These are phyloP conservation scores for Cheumatopsyche charites DNA, from an alignment of 1,140 invertebrate genomes.

Conservation along the genomic window DNA sequence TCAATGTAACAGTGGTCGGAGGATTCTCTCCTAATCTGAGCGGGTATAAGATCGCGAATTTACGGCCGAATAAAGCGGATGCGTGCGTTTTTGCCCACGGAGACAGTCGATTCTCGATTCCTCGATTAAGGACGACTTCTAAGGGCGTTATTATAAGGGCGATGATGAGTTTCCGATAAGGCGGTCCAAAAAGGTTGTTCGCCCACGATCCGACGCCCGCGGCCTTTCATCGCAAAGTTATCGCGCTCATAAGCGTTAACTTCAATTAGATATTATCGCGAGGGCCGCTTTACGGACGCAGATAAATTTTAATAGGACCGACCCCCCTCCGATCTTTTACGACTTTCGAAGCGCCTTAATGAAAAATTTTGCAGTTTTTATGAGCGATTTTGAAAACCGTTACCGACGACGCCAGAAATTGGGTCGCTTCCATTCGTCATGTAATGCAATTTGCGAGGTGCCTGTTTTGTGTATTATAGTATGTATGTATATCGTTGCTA, in stretches of 20 bases:
- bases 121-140: no score
- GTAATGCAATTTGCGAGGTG: slow-evolving; percentile 1
- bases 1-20: slow-evolving; percentile 17
- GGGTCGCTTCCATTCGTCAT: slow-evolving; percentile 14
- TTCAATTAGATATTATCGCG: slow-evolving; percentile 49
- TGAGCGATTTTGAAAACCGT: slow-evolving; percentile 36
- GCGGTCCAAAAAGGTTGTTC: slow-evolving; percentile 20
- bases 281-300: slow-evolving; percentile 38
- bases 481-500: no score
- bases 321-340: slow-evolving; percentile 39
- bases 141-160: slow-evolving; percentile 5
- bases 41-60: background rate
- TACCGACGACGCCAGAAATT: slow-evolving; percentile 17
- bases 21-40: slow-evolving; percentile 4
- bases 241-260: slow-evolving; percentile 48
- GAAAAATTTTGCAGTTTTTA: slow-evolving; percentile 49
- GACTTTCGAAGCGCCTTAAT: slow-evolving; percentile 49
- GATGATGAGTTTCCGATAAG: slow-evolving; percentile 13
- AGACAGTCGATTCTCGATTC: no score
- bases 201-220: slow-evolving; percentile 36
- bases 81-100: no score
- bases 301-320: slow-evolving; percentile 49
- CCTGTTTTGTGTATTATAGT: no score
- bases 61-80: no score
- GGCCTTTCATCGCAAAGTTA: slow-evolving; percentile 49